Evolutionary conservation across 2,113 vertebrate species (phyloP), one percentile per base, ranked within the genome.

Genomic region (Etheostoma cragini): DNA sequence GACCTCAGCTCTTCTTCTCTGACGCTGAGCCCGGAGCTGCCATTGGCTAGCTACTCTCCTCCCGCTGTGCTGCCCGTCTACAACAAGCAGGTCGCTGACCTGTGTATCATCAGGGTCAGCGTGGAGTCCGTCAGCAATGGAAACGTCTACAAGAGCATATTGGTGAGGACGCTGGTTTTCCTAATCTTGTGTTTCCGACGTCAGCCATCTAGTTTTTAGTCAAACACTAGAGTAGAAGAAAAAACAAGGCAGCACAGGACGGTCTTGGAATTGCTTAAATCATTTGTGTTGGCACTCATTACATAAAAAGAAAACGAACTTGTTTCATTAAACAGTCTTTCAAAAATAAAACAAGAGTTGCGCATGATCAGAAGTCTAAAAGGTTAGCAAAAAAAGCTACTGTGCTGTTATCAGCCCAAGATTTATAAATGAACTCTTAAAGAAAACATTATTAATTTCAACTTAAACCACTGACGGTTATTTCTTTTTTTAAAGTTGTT

Each of bases 121-220:
- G 90, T 97, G n/a, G 91, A 96, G 82, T 91, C 91, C 0, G 88
- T 94, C 71, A 95, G 90, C 91, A 94, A 95, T 0, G 95, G 96
- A 35, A 97, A 96, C 65, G 68, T 97, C 68, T 98, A 98, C 79
- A 96, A 96, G 81, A 98, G 97, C 94, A 97, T 98, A 60, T 80
- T 97, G 96, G 97, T 98, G 76, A 94, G 85, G 4, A 17, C 15
- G 0, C 0, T 4, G 6, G 66, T 70, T 46, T 46, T 30, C 5
- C 17, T 45, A n/a, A 35, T 46, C 1, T 3, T 5, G 12, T 68
- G 4, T 52, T n/a, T 17, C 35, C 49, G 30, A 62, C 13, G 33
- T 76, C 66, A 72, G 33, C 45, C 22, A 38, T 26, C 3, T 52
- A 38, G 38, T 58, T 62, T 63, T 62, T 16, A 13, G 46, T n/a